Evolutionary conservation across 1,140 invertebrate species (phyloP), one percentile per base, ranked within the genome.

Genomic region (Leptinotarsa texana): DNA sequence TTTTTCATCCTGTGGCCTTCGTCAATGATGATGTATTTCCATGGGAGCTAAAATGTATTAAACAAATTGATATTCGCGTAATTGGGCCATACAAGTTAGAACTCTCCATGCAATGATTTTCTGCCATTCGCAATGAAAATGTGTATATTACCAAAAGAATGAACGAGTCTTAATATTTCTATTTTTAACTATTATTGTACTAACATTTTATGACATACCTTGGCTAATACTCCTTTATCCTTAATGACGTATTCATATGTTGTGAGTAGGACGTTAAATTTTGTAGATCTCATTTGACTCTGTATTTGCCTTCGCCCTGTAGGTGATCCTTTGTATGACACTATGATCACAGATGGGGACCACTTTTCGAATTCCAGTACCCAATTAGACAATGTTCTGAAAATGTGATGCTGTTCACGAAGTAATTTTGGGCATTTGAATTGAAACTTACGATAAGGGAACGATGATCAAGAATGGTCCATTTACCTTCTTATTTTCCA

Each of bases 1-100:
- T 99, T 99, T 88, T 99, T 99, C 75, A 99, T 99, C 84, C 99
- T 98, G 83, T 99, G 98, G 21, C 98, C 98, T 88, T 99, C 98
- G 86, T 99, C 98, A 33, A 99, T 89, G 80, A 99, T 98, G 17
- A 99, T 90, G 87, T 99, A 99, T 83, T 98, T 97, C 97, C 98
- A 99, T 76, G 74, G 77, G 15, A 73, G 24, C 71, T 73, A 18
- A 49, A 73, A 73, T 1, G 51, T 57, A 17, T 57, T 57, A 0
- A 57, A 57, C 15, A 57, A 57, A 18, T 57, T 17, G 13, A 57
- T 15, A 57, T 57, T 57, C 4, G n/a, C 13, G n/a, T 57, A 42
- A 42, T 3, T 11, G 33, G 6, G 1, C 33, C 33, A 1, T 42
- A 42, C 6, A 42, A 42, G 33, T 42, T 42, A 11, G 33, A 42